Evolutionary conservation across 2,113 vertebrate species (phyloP), one percentile per base, ranked within the genome.

Genomic region (Mionectes macconnelli): DNA sequence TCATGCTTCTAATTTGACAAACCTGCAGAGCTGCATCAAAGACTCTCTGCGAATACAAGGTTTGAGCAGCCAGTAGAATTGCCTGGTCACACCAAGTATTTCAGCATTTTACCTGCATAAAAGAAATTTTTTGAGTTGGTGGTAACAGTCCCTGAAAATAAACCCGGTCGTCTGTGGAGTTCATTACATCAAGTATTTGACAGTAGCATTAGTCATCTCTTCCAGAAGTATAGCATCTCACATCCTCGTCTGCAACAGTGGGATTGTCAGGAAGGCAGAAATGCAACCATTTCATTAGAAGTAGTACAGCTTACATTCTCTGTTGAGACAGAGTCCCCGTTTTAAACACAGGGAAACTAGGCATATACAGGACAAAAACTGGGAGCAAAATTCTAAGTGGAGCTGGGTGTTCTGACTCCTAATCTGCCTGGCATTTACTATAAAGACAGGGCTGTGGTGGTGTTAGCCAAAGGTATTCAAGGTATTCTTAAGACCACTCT

Each of bases 1-100:
- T 96, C 89, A 42, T 91, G 89, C 84, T 94, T 89, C 78, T 83
- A 50, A 93, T 93, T 93, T 91, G 94, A 94, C 82, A 93, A 87
- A 91, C 74, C 72, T 95, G 84, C 59, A 89, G 82, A 88, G 93
- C 49, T 87, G 33, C 55, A 67, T 73, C 90, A 90, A 88, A 95
- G 87, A 80, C 82, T 85, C 66, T 79, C 30, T 93, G 67, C 50
- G 89, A 91, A 91, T 84, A 68, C 35, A 35, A 64, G 74, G 66
- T 94, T 79, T 94, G 66, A 92, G 57, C 67, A 87, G 77, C n/a
- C 49, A 21, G 42, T 79, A n/a, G 66, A 85, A 82, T 87, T 94
- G 69, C 83, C 62, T 50, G 89, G 81, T 76, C 87, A 28, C 73
- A 87, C 49, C 23, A 67, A 66, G 23, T 79, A 69, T 49, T 91